These are phyloP conservation scores for Sinopyrophorus schimmeli DNA, from an alignment of 2,888 invertebrate genomes.

Conservation along the genomic window DNA sequence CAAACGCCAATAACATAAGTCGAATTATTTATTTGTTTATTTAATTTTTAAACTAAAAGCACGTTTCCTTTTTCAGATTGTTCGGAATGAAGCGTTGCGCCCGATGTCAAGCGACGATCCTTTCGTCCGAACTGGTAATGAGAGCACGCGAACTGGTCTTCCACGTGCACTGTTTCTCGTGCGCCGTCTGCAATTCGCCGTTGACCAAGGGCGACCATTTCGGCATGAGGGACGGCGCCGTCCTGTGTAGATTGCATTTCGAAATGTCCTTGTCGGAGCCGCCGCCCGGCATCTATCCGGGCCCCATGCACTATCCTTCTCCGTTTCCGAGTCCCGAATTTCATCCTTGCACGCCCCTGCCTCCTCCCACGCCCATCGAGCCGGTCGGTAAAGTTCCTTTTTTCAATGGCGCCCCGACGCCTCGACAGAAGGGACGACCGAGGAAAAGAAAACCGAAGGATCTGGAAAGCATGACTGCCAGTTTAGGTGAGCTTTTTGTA, in stretches of 20 bases:
- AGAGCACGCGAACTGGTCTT: slow-evolving; percentile 89
- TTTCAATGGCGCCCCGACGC: slow-evolving; percentile 67
- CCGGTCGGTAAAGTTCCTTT: slow-evolving; percentile 53
- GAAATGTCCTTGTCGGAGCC: slow-evolving; percentile 57
- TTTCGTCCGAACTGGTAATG: slow-evolving; percentile 93
- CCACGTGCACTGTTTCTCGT: slow-evolving; percentile 94
- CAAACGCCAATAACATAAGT: too few species aligned
- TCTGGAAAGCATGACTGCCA: slow-evolving; percentile 82
- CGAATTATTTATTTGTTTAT: too few species aligned
- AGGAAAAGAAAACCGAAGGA: slow-evolving; percentile 92
- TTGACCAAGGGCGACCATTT: slow-evolving; percentile 94
- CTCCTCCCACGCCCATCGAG: slow-evolving; percentile 60
- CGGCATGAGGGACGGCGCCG: slow-evolving; percentile 85
- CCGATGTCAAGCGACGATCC: slow-evolving; percentile 86
- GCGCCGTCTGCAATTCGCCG: slow-evolving; percentile 83
- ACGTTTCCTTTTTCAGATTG: slow-evolving; percentile 69
- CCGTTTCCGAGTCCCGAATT: slow-evolving; percentile 61
- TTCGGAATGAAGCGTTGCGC: slow-evolving; percentile 89
- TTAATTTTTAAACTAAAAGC: slow-evolving; percentile 2
- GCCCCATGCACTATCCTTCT: slow-evolving; percentile 59
- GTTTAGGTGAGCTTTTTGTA: slow-evolving; percentile 81
- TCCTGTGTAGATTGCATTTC: slow-evolving; percentile 81
- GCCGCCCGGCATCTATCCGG: slow-evolving; percentile 57
- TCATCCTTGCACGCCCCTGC: slow-evolving; percentile 54
- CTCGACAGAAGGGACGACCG: slow-evolving; percentile 90